phyloP scores from a whole-genome alignment of 2,113 vertebrate species.

The Hymenochirus boettgeri region DNA sequence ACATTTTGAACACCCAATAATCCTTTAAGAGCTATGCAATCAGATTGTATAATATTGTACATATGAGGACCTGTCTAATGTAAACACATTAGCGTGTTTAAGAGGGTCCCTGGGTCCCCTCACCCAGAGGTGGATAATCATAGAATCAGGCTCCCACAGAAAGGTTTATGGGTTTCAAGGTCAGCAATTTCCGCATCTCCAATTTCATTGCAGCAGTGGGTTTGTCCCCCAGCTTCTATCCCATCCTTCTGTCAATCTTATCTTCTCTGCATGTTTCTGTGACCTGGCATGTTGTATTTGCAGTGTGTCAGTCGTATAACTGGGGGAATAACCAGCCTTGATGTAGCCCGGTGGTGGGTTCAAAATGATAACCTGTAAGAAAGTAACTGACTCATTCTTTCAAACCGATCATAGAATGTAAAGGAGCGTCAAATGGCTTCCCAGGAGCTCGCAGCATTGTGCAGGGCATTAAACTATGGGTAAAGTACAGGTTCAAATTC shows the following conservation, averaged over 20 bases:
- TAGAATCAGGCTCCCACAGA: conserved; percentile 78
- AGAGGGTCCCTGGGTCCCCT: too few relatives aligned
- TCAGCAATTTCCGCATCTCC: conserved; percentile 70
- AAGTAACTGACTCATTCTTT: too few relatives aligned
- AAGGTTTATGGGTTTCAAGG: conserved; percentile 69
- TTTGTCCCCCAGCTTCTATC: conserved; percentile 64
- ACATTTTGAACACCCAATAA: too few relatives aligned
- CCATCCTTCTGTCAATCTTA: conserved; percentile 65
- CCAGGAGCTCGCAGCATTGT: too few relatives aligned
- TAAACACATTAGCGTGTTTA: too few relatives aligned
- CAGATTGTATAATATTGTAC: too few relatives aligned
- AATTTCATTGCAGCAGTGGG: conserved; percentile 57
- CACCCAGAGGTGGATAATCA: conserved; percentile 62
- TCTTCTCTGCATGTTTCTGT: conserved; percentile 67
- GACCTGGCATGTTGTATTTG: conserved; percentile 70
- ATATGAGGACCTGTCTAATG: too few relatives aligned
- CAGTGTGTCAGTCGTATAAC: conserved; percentile 75
- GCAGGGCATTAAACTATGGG: too few relatives aligned
- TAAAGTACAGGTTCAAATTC: too few relatives aligned
- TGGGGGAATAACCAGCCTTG: conserved; percentile 65
- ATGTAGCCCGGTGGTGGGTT: conserved; percentile 74
- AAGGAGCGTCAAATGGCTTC: too few relatives aligned
- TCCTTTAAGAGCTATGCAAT: too few relatives aligned
- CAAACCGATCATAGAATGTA: too few relatives aligned
- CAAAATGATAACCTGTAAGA: conserved; percentile 66